Base-by-base conservation (phyloP, 2,797 vertebrate genomes). In the Lithobates pipiens region DNA sequence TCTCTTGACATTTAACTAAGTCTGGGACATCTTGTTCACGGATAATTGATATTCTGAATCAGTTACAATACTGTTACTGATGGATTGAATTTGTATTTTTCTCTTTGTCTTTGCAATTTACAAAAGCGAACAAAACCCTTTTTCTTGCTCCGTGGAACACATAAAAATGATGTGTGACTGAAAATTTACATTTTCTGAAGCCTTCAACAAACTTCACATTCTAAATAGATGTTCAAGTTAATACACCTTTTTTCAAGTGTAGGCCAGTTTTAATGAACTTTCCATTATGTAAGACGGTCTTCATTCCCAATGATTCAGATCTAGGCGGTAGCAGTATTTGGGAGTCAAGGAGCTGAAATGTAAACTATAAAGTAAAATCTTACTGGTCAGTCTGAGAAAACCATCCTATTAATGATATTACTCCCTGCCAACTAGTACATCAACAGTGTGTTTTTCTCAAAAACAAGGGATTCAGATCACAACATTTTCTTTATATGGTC, bases 1-100 rank as follows among this genome's bases (percentile, higher is more conserved):
- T 46, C 84, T 90, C 81, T 86, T 89, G 85, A 91, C 88, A 89
- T 82, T 57, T 91, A 83, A 77, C 16, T 87, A 89, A 83, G 73
- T 54, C 70, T 7, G 1, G 84, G 82, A 82, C 0, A 0, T 81
- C 50, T 88, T 88, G 92, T 89, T 91, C 87, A 92, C 76, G 36
- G 86, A 76, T 90, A 90, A 92, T 77, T 91, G 86, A 90, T 90
- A 91, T 88, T 91, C 82, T 81, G 89, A 89, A 89, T 88, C 68
- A 88, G 46, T 86, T 74, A 80, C 65, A 75, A 57, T 75, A 76
- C 42, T 83, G 65, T 76, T 76, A 46, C 72, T 83, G 81, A 82
- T 73, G 80, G 70, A 82, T 42, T 73, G 79, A 81, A 81, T 82
- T 82, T 63, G 54, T 82, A 82, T 74, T 73, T 82, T 82, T 82